Base-by-base conservation (phyloP, 2,797 vertebrate species). In the Hyperoplus lanceolatus region DNA sequence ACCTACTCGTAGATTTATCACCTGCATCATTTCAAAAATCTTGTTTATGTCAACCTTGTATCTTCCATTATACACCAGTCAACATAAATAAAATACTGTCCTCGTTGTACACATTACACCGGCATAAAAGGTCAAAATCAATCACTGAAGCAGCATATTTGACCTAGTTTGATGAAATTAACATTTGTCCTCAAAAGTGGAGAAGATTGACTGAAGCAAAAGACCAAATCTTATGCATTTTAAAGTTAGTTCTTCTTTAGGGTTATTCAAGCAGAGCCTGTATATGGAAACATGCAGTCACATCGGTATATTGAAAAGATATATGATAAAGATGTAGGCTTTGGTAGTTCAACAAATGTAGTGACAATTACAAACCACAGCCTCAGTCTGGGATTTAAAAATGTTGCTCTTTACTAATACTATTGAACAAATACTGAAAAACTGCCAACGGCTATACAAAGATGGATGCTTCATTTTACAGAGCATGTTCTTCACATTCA, bases 211-310 rank as follows among this genome's bases (percentile, higher is more conserved):
- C 5, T 12, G 12, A 10, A 63, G 16, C 41, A 77, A 39, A 57
- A n/a, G 53, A 4, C 12, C 48, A 0, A 46, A 4, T 46, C 43
- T 16, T 29, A 48, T 18, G 6, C 15, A 6, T 51, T 5, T 59
- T 38, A 10, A 59, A 42, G 8, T 41, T 16, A 43, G 51, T 12
- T 43, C 13, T 15, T 65, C 36, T 83, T 70, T 70, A 16, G 12
- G 71, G 10, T 71, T 63, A 50, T 46, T 67, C 16, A 51, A 53
- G 45, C 12, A 58, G 51, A 63, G 29, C 4, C 53, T 39, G 29
- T 39, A 72, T 11, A 64, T 21, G 29, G 29, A 29, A 29, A 29
- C 29, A 29, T 29, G 29, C 29, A 29, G 29, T 29, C 29, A 29
- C 29, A 29, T 29, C 29, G 29, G 29, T 29, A 29, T 29, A 29